These are phyloP conservation scores for Eulimnadia texana DNA, from an alignment of 1,140 invertebrate genomes.

Conservation along the genomic window DNA sequence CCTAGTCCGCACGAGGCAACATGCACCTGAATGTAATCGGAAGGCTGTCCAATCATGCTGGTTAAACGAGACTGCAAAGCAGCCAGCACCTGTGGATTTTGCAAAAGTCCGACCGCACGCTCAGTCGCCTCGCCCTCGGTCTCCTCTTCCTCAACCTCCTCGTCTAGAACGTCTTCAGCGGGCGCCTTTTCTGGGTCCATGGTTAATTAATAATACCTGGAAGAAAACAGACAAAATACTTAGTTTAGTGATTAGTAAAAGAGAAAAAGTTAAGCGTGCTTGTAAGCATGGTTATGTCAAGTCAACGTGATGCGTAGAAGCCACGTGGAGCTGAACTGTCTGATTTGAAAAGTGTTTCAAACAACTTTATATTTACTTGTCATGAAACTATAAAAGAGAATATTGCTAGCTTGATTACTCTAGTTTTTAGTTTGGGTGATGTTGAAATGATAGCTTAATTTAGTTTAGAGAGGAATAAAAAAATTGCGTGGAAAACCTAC, in stretches of 20 bases:
- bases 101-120: constrained; percentile 9
- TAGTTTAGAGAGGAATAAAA: no score
- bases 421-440: no score
- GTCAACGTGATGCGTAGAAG: background rate
- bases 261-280: background rate
- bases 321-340: background rate
- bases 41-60: constrained; percentile 16
- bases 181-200: constrained; percentile 11
- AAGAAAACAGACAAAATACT: background rate
- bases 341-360: no score
- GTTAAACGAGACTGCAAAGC: constrained; percentile 17
- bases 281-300: background rate
- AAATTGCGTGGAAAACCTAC: no score
- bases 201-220: background rate
- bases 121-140: constrained; percentile 9
- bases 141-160: constrained; percentile 15
- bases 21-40: constrained; percentile 16
- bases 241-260: no score
- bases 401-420: no score
- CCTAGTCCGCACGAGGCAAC: background rate
- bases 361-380: no score
- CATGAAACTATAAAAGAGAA: no score
- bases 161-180: constrained; percentile 8
- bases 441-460: no score
- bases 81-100: constrained; percentile 14